Evolutionary conservation across 2,888 invertebrate genomes (phyloP).

Genomic region (Sarcophaga rosellei): DNA sequence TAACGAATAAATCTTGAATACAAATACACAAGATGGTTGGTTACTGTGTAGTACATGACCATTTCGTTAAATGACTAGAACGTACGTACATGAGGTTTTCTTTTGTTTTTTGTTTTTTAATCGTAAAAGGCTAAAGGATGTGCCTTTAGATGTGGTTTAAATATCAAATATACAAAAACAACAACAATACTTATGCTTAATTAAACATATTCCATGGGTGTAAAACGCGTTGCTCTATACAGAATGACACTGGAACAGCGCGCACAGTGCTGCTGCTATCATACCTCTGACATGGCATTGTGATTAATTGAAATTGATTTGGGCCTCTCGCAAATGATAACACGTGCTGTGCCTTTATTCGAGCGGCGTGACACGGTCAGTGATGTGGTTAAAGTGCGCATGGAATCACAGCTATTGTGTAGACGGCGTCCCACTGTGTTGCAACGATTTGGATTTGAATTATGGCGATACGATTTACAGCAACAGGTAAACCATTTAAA

Average conservation of each 20-base stretch:
- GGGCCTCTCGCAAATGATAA: conserved; percentile 79
- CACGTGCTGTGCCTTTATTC: conserved; percentile 76
- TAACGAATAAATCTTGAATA: not conserved
- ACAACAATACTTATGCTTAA: not conserved
- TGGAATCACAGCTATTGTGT: conserved; percentile 81
- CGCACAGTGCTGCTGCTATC: conserved; percentile 74
- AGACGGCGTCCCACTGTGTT: conserved; percentile 79
- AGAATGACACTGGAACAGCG: conserved; percentile 63
- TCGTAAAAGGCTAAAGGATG: no score
- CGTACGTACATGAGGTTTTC: not conserved
- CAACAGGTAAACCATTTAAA: conserved; percentile 86
- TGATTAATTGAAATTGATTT: conserved; percentile 68
- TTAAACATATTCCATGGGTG: conserved; percentile 54
- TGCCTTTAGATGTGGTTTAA: no score
- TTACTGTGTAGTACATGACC: not conserved
- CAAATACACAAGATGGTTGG: no score
- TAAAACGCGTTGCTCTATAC: conserved; percentile 61
- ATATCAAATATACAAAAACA: not conserved
- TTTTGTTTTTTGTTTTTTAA: no score
- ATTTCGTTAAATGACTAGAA: conserved; percentile 3
- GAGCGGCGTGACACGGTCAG: conserved; percentile 80
- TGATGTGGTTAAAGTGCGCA: conserved; percentile 81
- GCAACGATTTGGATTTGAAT: conserved; percentile 78
- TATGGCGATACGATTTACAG: conserved; percentile 81
- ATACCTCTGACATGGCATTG: conserved; percentile 80